Conservation (phyloP, 1,140 invertebrate genomes). For the Leptinotarsa lineolata region DNA sequence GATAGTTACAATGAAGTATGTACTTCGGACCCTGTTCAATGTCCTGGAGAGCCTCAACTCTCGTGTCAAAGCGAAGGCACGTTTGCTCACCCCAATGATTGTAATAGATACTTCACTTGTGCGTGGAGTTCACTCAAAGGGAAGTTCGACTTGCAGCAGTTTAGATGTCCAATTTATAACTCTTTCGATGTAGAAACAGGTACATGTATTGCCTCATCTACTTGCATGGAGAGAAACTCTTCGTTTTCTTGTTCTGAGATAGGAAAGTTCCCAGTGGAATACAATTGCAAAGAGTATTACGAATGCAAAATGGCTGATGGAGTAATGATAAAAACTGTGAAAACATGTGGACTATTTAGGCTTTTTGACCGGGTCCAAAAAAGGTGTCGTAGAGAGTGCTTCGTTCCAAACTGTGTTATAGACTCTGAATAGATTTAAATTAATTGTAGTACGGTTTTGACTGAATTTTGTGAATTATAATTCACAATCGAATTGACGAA, state of each 20-base stretch:
- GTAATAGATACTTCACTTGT: slow-evolving; percentile 46
- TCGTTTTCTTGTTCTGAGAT: slow-evolving; percentile 38
- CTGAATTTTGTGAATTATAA: not conserved
- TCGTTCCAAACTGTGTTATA: slow-evolving; percentile 31
- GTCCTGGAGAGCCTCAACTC: slow-evolving; percentile 40
- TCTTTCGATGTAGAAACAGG: slow-evolving; percentile 27
- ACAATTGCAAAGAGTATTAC: slow-evolving; percentile 47
- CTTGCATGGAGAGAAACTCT: slow-evolving; percentile 8
- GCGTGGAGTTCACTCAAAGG: slow-evolving; percentile 33
- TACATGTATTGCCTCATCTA: slow-evolving; percentile 32
- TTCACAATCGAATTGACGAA: no score
- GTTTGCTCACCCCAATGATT: slow-evolving; percentile 44
- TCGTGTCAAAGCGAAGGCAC: slow-evolving; percentile 37
- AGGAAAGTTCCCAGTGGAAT: slow-evolving; percentile 43
- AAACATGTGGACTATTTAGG: slow-evolving; percentile 37
- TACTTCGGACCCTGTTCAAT: slow-evolving; percentile 47
- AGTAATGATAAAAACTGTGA: slow-evolving; percentile 30
- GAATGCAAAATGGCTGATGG: slow-evolving; percentile 33
- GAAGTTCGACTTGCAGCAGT: slow-evolving; percentile 38
- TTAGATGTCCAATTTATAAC: slow-evolving; percentile 33
- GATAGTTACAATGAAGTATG: slow-evolving; percentile 41
- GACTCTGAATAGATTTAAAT: not conserved
- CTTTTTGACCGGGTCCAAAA: slow-evolving; percentile 40
- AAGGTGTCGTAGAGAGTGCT: slow-evolving; percentile 41
- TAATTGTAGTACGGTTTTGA: not conserved